Base-by-base conservation (phyloP, 2,888 invertebrate genomes). In the Epinotia brunnichana region DNA sequence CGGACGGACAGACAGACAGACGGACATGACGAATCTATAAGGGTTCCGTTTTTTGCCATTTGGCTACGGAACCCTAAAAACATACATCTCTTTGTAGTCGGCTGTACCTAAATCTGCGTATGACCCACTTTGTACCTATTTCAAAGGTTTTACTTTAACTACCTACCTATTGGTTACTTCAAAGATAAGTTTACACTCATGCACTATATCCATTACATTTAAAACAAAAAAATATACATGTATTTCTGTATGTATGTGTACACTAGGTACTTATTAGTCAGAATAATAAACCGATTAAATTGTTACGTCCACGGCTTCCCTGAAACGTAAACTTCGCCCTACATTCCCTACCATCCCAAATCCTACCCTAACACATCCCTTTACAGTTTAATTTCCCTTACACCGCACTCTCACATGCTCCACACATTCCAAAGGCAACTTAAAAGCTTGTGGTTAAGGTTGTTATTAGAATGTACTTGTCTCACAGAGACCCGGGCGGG, bases 401-500 rank as follows among this genome's bases (percentile, higher is more conserved):
- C 15, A n/a, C n/a, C 41, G 4, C 11, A 17, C 62, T 17, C n/a
- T 10, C 62, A 44, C 70, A 21, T n/a, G 19, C 17, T n/a, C 11
- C 2, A 5, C 9, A 24, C 39, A 19, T 62, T 29, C 11, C 1
- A 62, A 62, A 48, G 10, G 11, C 24, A 29, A 48, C 48, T 24
- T 3, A 17, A 62, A 4, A 0, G 2, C 24, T 4, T 24, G 1
- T 0, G 10, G 29, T 10, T 62, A 62, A 48, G 24, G 54, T 62
- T n/a, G 48, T 4, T n/a, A 51, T 29, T 62, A 29, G 29, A 1
- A 10, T 17, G 62, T n/a, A 4, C 29, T 51, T n/a, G 17, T 62
- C 62, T 48, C 62, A 19, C 48, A 53, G 24, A 41, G 29, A 41
- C 74, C 74, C 69, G 59, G 74, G 82, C 80, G 81, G 82, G 80